A percentile compares a stretch with the other conserved stretches of the same genome.
phyloP scores from a whole-genome alignment of 2,113 vertebrate species.

The Vulpes vulpes region DNA sequence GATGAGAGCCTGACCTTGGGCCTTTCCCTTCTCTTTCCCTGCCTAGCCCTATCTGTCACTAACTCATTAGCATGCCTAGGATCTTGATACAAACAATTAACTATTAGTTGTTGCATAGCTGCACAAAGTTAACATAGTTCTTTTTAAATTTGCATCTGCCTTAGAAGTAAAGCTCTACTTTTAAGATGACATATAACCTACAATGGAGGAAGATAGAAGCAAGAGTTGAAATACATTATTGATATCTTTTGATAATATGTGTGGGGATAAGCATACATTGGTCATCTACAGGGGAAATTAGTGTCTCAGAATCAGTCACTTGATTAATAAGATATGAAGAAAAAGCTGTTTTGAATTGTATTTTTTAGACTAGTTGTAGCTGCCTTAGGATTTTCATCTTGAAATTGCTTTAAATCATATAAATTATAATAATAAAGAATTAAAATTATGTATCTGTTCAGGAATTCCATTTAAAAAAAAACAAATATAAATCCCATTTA shows the following conservation, averaged over 20 bases:
- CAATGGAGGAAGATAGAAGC: constrained; percentile 24
- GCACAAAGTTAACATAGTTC: not conserved
- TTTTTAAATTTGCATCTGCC: not conserved
- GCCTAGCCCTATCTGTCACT: too few species aligned
- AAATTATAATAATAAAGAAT: not conserved
- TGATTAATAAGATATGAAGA: not conserved
- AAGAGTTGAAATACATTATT: constrained; percentile 59
- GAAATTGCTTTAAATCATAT: not conserved
- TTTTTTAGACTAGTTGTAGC: not conserved
- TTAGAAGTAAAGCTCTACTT: constrained; percentile 38
- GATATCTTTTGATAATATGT: constrained; percentile 70
- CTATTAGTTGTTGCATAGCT: constrained; percentile 43
- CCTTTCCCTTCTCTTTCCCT: too few species aligned
- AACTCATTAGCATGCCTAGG: not conserved
- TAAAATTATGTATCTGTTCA: not conserved
- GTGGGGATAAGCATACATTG: not conserved
- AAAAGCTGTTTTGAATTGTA: not conserved
- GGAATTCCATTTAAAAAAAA: constrained; percentile 46
- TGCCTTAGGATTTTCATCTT: not conserved
- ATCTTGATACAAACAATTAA: constrained; percentile 35
- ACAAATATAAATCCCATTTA: not conserved
- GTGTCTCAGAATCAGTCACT: not conserved
- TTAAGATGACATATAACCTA: constrained; percentile 59
- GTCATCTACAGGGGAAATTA: not conserved
- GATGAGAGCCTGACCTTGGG: too few species aligned